Evolutionary conservation across 2,113 vertebrate species (phyloP), one percentile per base, ranked within the genome.

Genomic region (Camelus bactrianus): DNA sequence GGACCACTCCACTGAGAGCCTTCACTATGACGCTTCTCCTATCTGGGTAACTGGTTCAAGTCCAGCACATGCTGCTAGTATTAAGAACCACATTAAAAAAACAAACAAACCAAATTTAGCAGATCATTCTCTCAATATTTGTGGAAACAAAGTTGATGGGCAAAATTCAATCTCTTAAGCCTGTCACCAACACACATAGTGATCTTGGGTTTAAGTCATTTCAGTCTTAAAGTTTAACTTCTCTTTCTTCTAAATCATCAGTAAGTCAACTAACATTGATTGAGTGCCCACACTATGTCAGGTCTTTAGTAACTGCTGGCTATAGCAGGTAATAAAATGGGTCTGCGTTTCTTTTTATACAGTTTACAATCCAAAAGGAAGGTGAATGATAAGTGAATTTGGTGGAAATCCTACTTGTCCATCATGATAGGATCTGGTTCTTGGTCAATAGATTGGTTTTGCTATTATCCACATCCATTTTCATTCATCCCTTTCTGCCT

Each of bases 11-110:
- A 32, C 69, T 60, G n/a, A 95, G 56, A 48, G 17, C 20, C 46
- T 35, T 62, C 4, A 13, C 11, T 7, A 5, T 26, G 13, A 19
- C 14, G 10, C 30, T 79, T 82, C 20, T 89, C 54, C 82, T 77
- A 8, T 77, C 50, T 83, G 52, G 52, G 69, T n/a, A 52, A 75
- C 5, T 85, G 12, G 30, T 90, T 97, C 89, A 87, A 69, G 92
- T 62, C 6, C 9, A 15, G 56, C 38, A n/a, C 30, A 28, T 20
- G 11, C 52, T 84, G 26, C 30, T 54, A 64, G 5, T 26, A 42
- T 42, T 42, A 42, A 42, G 38, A 42, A 42, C 38, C 38, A 42
- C 38, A 42, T 42, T 42, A 42, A 42, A 42, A 42, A 42, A 42
- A 42, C 4, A 42, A 42, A 42, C 50, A 77, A 93, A 70, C 19